phyloP scores from a whole-genome alignment of 2,797 vertebrate genomes.

The Microchirus variegatus region DNA sequence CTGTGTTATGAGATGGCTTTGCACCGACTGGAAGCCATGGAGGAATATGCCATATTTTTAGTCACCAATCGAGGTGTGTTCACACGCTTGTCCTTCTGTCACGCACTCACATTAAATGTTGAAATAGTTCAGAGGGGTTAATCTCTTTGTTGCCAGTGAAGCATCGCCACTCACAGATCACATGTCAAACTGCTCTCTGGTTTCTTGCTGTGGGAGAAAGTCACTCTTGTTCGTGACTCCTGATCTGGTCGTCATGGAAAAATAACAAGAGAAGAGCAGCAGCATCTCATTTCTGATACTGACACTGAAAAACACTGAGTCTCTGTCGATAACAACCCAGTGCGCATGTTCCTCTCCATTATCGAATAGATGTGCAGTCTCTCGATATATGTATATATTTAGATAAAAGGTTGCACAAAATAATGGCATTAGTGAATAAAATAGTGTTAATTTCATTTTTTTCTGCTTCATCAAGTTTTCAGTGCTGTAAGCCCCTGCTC shows the following conservation, averaged over 20 bases:
- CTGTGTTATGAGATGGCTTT: conserved; percentile 94
- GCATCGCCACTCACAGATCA: conserved; percentile 38
- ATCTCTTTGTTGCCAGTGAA: conserved; percentile 11
- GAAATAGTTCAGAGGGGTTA: conserved; percentile 4
- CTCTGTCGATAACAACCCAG: not conserved
- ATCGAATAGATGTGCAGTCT: not conserved
- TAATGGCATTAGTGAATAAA: too few species aligned
- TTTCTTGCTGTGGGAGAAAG: conserved; percentile 44
- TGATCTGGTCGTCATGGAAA: not conserved
- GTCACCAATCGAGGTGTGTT: conserved; percentile 85
- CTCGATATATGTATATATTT: not conserved
- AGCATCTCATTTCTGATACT: conserved; percentile 15
- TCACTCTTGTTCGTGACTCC: conserved; percentile 18
- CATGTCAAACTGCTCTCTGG: conserved; percentile 29
- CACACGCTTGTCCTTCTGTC: not conserved
- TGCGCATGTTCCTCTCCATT: not conserved
- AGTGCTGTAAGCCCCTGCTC: not conserved
- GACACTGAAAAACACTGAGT: not conserved
- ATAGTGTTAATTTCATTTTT: not conserved
- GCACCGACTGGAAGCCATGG: conserved; percentile 85
- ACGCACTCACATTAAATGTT: conserved; percentile 8
- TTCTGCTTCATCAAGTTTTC: not conserved
- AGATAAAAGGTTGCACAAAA: not conserved
- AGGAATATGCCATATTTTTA: conserved; percentile 92
- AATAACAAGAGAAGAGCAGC: conserved; percentile 1